Conservation (phyloP, 2,797 vertebrate species). For the Rhinatrema bivittatum region DNA sequence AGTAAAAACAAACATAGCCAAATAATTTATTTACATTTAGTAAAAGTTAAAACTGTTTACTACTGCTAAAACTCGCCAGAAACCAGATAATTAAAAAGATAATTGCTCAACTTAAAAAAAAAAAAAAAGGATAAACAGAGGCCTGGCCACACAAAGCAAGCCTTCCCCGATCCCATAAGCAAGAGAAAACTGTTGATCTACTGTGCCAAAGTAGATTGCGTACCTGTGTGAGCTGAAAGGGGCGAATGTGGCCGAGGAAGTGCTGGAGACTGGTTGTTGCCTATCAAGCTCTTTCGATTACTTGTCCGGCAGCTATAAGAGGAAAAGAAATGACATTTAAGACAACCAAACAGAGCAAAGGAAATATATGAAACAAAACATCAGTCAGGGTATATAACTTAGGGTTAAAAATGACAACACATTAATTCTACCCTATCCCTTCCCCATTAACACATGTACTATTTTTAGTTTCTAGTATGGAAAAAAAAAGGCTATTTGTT, state of each 20-base stretch:
- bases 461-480: too few species aligned
- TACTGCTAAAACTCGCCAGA: background rate
- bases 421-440: too few species aligned
- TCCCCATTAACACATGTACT: too few species aligned
- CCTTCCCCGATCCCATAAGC: too few species aligned
- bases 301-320: constrained; percentile 86
- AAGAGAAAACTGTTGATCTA: too few species aligned
- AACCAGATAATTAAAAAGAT: background rate
- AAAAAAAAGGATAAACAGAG: too few species aligned
- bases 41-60: too few species aligned
- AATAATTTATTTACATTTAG: background rate
- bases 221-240: constrained; percentile 91
- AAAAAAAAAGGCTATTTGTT: too few species aligned
- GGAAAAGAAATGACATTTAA: constrained; percentile 31
- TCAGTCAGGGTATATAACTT: background rate
- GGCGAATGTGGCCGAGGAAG: constrained; percentile 92
- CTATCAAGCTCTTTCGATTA: constrained; percentile 93
- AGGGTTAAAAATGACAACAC: constrained; percentile 16
- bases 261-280: constrained; percentile 83
- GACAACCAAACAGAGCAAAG: background rate
- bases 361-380: constrained; percentile 13
- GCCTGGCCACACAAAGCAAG: too few species aligned
- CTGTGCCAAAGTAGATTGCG: too few species aligned
- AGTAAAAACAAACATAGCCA: background rate
- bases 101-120: background rate